These are phyloP conservation scores for Anser brachyrhynchus DNA, from an alignment of 2,113 vertebrate species.

Conservation along the genomic window DNA sequence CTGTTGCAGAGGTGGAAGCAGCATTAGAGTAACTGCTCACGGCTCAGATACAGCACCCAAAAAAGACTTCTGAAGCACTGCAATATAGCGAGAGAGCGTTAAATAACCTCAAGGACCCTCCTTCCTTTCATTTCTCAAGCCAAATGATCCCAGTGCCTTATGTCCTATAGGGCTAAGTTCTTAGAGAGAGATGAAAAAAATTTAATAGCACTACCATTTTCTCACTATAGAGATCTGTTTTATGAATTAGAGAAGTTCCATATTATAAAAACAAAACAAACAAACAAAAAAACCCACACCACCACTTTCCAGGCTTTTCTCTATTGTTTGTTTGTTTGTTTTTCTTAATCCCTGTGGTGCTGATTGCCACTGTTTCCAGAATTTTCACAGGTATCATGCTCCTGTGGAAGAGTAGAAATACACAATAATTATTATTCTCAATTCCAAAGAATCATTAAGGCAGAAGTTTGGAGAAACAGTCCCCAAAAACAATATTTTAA, in stretches of 20 bases:
- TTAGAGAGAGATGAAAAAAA: neutral
- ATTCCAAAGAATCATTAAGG: neutral
- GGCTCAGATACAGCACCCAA: neutral
- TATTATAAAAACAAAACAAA: neutral
- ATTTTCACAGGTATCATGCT: neutral
- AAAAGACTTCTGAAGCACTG: neutral
- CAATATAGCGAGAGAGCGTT: accelerated
- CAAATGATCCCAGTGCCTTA: accelerated
- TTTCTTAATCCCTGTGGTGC: neutral
- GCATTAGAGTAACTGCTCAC: neutral
- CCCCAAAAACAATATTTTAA: conserved; percentile 40
- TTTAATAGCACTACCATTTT: neutral
- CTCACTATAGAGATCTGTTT: neutral
- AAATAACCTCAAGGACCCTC: neutral
- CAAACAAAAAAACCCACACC: neutral
- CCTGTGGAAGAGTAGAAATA: neutral
- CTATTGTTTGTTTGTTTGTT: neutral
- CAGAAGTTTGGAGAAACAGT: neutral
- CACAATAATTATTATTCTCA: neutral
- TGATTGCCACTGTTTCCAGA: neutral
- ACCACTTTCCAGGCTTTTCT: neutral
- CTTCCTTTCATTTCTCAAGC: neutral
- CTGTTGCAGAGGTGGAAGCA: neutral
- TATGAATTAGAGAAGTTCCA: neutral
- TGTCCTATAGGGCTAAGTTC: neutral